phyloP scores from a whole-genome alignment of 2,113 vertebrate species.

The Glaucidium brasilianum region DNA sequence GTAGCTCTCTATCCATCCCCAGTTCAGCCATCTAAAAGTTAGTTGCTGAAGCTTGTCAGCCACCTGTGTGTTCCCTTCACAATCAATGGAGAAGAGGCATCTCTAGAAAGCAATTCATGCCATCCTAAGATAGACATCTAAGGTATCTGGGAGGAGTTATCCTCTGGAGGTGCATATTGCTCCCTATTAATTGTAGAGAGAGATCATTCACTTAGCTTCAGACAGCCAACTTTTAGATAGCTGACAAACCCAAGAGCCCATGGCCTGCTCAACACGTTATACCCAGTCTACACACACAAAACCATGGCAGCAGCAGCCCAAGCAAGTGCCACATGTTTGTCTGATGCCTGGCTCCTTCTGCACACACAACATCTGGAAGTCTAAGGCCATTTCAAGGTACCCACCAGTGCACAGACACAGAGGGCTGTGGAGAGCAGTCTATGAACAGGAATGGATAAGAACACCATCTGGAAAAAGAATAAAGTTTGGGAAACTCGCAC shows the following conservation, averaged over 20 bases:
- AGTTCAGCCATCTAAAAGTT: background rate
- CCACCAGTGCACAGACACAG: background rate
- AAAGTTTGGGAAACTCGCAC: background rate
- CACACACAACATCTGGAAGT: background rate
- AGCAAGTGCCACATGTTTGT: fast-evolving
- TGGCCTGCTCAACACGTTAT: background rate
- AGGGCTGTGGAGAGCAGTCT: background rate
- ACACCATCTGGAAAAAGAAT: background rate
- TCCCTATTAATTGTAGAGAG: background rate
- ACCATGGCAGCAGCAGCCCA: fast-evolving
- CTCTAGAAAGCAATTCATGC: background rate
- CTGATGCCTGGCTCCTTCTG: background rate
- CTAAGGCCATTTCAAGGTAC: background rate
- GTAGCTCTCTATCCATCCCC: background rate
- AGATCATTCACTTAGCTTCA: background rate
- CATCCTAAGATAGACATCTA: background rate
- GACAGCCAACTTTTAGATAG: background rate
- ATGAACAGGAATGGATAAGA: background rate
- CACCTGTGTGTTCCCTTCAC: background rate
- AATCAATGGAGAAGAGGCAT: background rate
- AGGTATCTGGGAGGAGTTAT: background rate
- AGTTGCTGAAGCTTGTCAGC: background rate
- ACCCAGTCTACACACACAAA: background rate
- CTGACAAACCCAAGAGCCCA: fast-evolving
- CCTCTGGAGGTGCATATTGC: background rate